Percentiles rank a stretch among this genome's conserved stretches.
These are phyloP conservation scores for Zaprionus nigranus DNA, from an alignment of 1,140 invertebrate species.

Conservation along the genomic window DNA sequence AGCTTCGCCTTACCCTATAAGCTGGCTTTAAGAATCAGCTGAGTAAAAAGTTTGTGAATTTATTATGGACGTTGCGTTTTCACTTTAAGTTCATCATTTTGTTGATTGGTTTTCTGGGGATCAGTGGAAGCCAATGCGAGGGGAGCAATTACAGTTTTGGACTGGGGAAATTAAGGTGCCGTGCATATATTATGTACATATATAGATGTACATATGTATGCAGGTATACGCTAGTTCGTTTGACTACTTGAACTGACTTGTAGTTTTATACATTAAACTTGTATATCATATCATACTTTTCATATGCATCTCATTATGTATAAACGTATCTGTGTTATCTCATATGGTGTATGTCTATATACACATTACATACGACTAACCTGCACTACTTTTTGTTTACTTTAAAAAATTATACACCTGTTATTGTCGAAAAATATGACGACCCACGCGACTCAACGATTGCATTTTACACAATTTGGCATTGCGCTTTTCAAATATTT, in stretches of 20 bases:
- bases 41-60: slow-evolving; percentile 32
- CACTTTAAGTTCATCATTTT: slow-evolving; percentile 53
- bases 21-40: slow-evolving; percentile 4
- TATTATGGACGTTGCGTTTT: slow-evolving; percentile 71
- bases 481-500: slow-evolving; percentile 32
- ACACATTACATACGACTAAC: slow-evolving; percentile 45
- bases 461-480: slow-evolving; percentile 52
- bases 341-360: slow-evolving; percentile 59
- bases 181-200: slow-evolving; percentile 7
- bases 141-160: slow-evolving; percentile 47
- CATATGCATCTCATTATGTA: slow-evolving; percentile 15
- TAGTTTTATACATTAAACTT: slow-evolving; percentile 20
- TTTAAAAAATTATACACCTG: slow-evolving; percentile 62
- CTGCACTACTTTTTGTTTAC: slow-evolving; percentile 21
- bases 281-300: slow-evolving; percentile 43
- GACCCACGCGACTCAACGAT: slow-evolving; percentile 60
- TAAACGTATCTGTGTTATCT: background rate
- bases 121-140: slow-evolving; percentile 37
- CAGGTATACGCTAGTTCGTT: slow-evolving; percentile 7
- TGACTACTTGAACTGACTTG: slow-evolving; percentile 34
- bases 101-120: slow-evolving; percentile 2
- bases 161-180: background rate
- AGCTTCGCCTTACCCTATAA: background rate
- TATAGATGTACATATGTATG: slow-evolving; percentile 12
- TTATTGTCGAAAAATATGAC: slow-evolving; percentile 81